Evolutionary conservation across 1,140 invertebrate genomes (phyloP).

Genomic region (Maniola jurtina): DNA sequence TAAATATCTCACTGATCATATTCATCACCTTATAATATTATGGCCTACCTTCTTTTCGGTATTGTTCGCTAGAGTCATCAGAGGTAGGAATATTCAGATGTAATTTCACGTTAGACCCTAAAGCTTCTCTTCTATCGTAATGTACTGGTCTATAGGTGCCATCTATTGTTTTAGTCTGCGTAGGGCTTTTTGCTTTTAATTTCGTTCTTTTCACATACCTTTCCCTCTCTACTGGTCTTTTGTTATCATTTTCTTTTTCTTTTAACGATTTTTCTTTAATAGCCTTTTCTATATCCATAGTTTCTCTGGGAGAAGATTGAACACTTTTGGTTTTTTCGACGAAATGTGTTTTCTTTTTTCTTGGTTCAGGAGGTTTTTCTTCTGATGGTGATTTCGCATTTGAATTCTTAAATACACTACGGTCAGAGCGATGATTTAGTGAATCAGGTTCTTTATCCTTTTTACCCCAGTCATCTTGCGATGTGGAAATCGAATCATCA

Average conservation of each 20-base stretch:
- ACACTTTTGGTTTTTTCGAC: slow-evolving; percentile 78
- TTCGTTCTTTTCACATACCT: slow-evolving; percentile 77
- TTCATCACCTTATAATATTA: neutral
- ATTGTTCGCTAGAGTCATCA: slow-evolving; percentile 83
- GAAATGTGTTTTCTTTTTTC: slow-evolving; percentile 76
- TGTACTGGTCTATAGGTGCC: slow-evolving; percentile 53
- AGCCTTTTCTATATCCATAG: slow-evolving; percentile 60
- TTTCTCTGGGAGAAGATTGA: slow-evolving; percentile 70
- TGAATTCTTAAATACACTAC: slow-evolving; percentile 49
- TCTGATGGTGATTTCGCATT: slow-evolving; percentile 58
- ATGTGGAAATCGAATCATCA: slow-evolving; percentile 72
- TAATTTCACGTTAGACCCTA: slow-evolving; percentile 71
- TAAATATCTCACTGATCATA: neutral
- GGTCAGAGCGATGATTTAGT: slow-evolving; percentile 51
- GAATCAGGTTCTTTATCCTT: slow-evolving; percentile 58
- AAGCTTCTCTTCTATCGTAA: slow-evolving; percentile 64
- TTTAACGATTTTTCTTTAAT: slow-evolving; percentile 73
- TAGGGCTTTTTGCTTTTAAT: slow-evolving; percentile 80
- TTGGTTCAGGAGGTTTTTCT: slow-evolving; percentile 53
- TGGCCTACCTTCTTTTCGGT: slow-evolving; percentile 69
- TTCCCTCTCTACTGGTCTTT: slow-evolving; percentile 66
- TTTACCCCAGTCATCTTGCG: slow-evolving; percentile 72
- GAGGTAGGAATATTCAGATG: slow-evolving; percentile 81
- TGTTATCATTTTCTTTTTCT: slow-evolving; percentile 76
- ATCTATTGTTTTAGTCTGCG: slow-evolving; percentile 70